These are phyloP conservation scores for Forficula auricularia DNA, from an alignment of 1,140 invertebrate genomes.

Conservation along the genomic window DNA sequence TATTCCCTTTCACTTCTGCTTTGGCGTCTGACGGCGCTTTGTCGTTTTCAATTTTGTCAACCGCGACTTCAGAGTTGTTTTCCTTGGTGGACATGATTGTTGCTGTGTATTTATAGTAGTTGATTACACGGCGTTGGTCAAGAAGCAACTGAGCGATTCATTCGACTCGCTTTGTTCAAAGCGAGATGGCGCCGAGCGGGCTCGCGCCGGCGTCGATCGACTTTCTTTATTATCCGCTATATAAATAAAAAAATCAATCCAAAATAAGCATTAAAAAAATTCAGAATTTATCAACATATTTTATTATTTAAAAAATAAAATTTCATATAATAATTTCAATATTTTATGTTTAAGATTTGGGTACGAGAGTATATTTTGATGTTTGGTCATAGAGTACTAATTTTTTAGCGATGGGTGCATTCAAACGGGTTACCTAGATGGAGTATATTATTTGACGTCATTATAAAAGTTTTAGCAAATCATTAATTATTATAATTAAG, in stretches of 20 bases:
- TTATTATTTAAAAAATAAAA: no score
- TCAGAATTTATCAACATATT: no score
- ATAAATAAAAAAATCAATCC: no score
- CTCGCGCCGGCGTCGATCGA: neutral
- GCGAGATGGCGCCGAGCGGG: conserved; percentile 42
- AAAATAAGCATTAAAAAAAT: no score
- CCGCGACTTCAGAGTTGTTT: conserved; percentile 62
- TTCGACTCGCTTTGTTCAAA: conserved; percentile 49
- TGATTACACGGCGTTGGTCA: conserved; percentile 32
- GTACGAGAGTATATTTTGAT: conserved; percentile 18
- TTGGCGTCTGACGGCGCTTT: conserved; percentile 49
- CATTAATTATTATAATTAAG: conserved; percentile 7
- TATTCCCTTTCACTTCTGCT: conserved; percentile 67
- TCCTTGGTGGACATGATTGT: conserved; percentile 65
- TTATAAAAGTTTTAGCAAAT: neutral
- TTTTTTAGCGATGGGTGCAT: neutral
- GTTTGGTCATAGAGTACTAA: conserved; percentile 27
- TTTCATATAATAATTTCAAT: no score
- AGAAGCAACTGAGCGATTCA: conserved; percentile 32
- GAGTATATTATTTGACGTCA: neutral
- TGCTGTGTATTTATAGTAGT: conserved; percentile 28
- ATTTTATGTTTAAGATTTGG: no score
- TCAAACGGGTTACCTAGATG: neutral
- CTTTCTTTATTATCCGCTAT: no score
- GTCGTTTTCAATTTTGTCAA: conserved; percentile 56